A percentile compares a stretch with the other conserved stretches of the same genome.
Conservation (phyloP, 2,888 invertebrate genomes). For the Pristionchus fissidentatus region DNA sequence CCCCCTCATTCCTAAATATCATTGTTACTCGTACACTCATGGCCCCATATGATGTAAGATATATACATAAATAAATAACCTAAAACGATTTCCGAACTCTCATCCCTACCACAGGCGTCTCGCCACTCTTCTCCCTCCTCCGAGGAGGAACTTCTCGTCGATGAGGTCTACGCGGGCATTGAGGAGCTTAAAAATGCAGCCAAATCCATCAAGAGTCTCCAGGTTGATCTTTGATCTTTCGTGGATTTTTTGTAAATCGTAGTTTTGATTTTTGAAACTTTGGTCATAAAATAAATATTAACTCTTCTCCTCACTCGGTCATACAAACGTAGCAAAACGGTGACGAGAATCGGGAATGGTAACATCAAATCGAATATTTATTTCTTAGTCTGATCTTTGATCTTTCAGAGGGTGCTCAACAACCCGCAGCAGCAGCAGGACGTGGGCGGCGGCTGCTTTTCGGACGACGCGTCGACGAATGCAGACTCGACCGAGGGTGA, state of each 20-base stretch:
- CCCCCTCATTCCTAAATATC: neutral
- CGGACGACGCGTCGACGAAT: slow-evolving; percentile 45
- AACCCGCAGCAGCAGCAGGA: slow-evolving; percentile 12
- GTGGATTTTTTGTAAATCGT: neutral
- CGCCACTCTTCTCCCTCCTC: slow-evolving; percentile 10
- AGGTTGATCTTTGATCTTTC: slow-evolving; percentile 48
- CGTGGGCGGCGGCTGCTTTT: slow-evolving; percentile 35
- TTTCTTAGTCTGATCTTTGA: neutral
- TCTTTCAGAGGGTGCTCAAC: slow-evolving; percentile 33
- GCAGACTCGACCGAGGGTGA: slow-evolving; percentile 43
- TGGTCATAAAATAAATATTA: neutral
- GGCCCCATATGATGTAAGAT: neutral
- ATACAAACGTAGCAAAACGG: too few species aligned
- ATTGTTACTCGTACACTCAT: too few species aligned
- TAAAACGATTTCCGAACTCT: too few species aligned
- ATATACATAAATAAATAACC: neutral
- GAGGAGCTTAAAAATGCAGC: slow-evolving; percentile 73
- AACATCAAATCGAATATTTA: neutral
- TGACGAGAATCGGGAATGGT: neutral
- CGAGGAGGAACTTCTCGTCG: slow-evolving; percentile 48
- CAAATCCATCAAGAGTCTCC: slow-evolving; percentile 70
- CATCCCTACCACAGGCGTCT: neutral
- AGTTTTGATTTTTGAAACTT: neutral
- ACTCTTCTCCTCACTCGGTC: neutral
- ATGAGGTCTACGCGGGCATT: slow-evolving; percentile 68